Evolutionary conservation across 1,140 invertebrate genomes (phyloP).

Genomic region (Drosophila rhopaloa): DNA sequence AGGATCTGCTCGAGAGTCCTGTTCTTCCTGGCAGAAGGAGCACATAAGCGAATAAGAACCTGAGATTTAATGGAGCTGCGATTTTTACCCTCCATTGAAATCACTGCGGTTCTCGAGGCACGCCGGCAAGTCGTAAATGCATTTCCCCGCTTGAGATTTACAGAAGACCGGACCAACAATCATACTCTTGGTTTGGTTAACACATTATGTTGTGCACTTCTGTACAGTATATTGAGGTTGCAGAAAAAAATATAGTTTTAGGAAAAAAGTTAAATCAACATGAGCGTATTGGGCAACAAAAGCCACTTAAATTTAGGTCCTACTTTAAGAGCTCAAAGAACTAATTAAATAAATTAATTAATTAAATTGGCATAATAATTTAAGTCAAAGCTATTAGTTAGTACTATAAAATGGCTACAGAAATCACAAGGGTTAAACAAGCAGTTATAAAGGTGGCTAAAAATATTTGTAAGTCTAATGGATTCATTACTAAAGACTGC

Average conservation of each 20-base stretch:
- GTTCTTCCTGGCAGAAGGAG: not conserved
- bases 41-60: constrained; percentile 22
- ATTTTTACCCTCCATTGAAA: constrained; percentile 24
- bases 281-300: too few relatives aligned
- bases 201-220: not conserved
- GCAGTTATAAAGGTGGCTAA: too few relatives aligned
- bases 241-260: not conserved
- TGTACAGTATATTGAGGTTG: not conserved
- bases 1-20: constrained; percentile 15
- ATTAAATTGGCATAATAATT: too few relatives aligned
- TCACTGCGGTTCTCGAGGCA: constrained; percentile 12
- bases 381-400: too few relatives aligned
- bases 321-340: too few relatives aligned
- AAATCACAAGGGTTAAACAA: too few relatives aligned
- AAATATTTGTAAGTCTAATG: too few relatives aligned
- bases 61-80: constrained; percentile 39
- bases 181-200: not conserved
- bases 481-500: too few relatives aligned
- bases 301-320: too few relatives aligned
- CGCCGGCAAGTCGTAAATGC: constrained; percentile 10
- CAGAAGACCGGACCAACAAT: not conserved
- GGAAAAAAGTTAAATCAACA: not conserved
- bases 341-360: too few relatives aligned
- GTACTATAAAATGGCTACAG: too few relatives aligned
- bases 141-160: constrained; percentile 1